Evolutionary conservation across 1,140 invertebrate species (phyloP).

Genomic region (Parapsyche elsis): DNA sequence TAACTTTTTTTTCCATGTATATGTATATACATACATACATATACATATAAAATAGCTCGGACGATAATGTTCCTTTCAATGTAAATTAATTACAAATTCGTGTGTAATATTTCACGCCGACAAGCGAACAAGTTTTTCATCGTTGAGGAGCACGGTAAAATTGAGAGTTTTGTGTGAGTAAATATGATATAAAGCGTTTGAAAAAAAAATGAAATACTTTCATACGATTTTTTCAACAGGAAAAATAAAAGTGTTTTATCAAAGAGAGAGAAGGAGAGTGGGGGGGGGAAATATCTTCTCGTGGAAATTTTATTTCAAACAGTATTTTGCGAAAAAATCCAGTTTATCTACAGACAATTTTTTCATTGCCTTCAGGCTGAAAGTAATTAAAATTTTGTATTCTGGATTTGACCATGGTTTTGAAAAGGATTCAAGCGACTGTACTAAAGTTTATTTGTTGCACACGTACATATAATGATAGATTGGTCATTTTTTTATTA

Average conservation of each 20-base stretch:
- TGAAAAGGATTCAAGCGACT: slow-evolving; percentile 29
- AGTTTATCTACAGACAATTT: slow-evolving; percentile 48
- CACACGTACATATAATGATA: no score
- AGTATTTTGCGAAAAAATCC: slow-evolving; percentile 30
- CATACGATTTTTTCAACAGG: background rate
- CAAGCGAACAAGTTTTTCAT: no score
- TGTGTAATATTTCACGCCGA: no score
- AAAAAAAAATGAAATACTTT: background rate
- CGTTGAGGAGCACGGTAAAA: no score
- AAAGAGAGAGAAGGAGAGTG: background rate
- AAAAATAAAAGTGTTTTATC: background rate
- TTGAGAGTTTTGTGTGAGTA: no score
- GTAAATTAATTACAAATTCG: no score
- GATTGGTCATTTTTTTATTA: no score
- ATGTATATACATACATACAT: background rate
- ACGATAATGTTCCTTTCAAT: background rate
- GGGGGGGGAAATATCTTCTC: slow-evolving; percentile 12
- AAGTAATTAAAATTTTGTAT: slow-evolving; percentile 55
- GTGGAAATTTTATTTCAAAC: slow-evolving; percentile 7
- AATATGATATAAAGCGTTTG: no score
- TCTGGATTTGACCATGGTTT: slow-evolving; percentile 42
- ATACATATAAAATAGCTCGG: background rate
- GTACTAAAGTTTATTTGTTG: slow-evolving; percentile 16
- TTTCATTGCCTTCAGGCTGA: slow-evolving; percentile 52
- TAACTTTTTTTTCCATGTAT: background rate